Percentiles rank a stretch among this genome's conserved stretches.
Evolutionary conservation across 2,888 invertebrate genomes (phyloP).

Genomic region (Agriopis leucophaearia): DNA sequence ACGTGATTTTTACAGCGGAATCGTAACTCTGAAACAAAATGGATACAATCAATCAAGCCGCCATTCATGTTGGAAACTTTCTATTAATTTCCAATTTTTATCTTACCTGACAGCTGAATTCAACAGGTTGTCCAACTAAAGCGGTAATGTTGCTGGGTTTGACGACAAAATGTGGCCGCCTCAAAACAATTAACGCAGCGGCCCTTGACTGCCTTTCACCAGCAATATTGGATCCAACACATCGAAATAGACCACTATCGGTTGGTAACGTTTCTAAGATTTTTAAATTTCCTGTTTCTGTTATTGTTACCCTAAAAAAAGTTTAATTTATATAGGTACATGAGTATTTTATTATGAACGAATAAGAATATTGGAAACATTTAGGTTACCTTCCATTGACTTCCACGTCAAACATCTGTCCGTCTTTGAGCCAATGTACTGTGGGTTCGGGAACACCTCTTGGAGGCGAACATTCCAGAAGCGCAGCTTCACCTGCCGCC

Average conservation of each 20-base stretch:
- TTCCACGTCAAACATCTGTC: constrained; percentile 87
- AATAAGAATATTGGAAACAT: not conserved
- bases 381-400: constrained; percentile 86
- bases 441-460: constrained; percentile 98
- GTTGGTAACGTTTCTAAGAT: constrained; percentile 95
- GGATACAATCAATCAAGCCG: constrained; percentile 7
- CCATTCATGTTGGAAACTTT: not conserved
- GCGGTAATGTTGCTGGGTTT: constrained; percentile 95
- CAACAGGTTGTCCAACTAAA: constrained; percentile 93
- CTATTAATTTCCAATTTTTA: not conserved
- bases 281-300: constrained; percentile 96
- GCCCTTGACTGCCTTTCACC: constrained; percentile 94
- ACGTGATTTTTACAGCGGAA: constrained; percentile 79
- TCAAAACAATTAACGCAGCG: constrained; percentile 93
- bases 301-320: constrained; percentile 89
- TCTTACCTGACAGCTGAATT: constrained; percentile 92
- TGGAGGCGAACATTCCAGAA: constrained; percentile 97
- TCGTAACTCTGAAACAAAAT: constrained; percentile 77
- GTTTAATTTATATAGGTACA: not conserved
- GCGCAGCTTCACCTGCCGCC: constrained; percentile 96
- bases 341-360: no score
- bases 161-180: constrained; percentile 95
- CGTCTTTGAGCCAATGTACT: constrained; percentile 95
- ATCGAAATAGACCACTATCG: constrained; percentile 96
- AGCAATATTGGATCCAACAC: constrained; percentile 96